Percentiles rank a stretch among this genome's conserved stretches.
Conservation (phyloP, 2,888 invertebrate species). For the Morinoia aosen region DNA sequence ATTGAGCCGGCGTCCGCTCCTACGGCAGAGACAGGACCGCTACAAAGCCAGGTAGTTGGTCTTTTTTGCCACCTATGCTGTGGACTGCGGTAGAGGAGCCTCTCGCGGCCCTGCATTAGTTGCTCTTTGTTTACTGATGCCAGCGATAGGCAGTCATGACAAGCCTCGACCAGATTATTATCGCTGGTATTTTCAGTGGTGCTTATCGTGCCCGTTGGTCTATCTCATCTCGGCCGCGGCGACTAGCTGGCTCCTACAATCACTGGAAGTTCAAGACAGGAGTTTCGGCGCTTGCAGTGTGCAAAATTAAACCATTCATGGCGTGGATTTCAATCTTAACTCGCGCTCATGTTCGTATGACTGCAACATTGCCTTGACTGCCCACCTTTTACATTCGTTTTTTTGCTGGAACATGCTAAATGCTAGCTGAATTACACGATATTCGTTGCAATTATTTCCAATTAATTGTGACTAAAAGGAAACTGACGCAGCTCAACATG, state of each 20-base stretch:
- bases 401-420: background rate
- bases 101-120: constrained; percentile 21
- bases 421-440: background rate
- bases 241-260: background rate
- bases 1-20: background rate
- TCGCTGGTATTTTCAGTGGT: constrained; percentile 18
- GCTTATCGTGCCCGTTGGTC: background rate
- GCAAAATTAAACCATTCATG: background rate
- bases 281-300: background rate
- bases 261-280: background rate
- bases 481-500: background rate
- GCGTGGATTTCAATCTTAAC: background rate
- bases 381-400: background rate
- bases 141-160: constrained; percentile 48
- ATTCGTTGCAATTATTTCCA: background rate
- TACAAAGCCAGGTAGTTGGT: background rate
- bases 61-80: constrained; percentile 9
- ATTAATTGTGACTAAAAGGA: background rate
- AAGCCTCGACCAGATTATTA: constrained; percentile 39
- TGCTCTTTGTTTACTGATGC: constrained; percentile 51
- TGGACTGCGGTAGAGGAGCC: background rate
- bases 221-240: constrained; percentile 5
- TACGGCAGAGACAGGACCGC: background rate
- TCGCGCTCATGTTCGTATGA: background rate
- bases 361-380: background rate